These are phyloP conservation scores for Columba janthina DNA, from an alignment of 2,113 vertebrate species.

Conservation along the genomic window DNA sequence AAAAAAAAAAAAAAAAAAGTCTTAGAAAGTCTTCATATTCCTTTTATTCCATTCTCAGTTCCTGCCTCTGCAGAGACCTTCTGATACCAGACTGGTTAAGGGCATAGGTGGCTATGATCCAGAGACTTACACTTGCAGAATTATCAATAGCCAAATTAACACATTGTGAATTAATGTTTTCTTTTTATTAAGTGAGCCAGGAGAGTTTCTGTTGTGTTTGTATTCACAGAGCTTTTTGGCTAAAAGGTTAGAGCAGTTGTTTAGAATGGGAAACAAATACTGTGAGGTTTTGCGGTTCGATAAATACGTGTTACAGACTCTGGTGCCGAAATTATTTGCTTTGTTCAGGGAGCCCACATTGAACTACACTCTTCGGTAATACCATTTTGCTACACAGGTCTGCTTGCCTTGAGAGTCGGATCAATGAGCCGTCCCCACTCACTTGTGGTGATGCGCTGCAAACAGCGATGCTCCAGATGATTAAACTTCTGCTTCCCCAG, in stretches of 20 bases:
- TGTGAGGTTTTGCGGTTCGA: neutral
- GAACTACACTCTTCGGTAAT: neutral
- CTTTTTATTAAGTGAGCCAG: neutral
- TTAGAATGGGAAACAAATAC: neutral
- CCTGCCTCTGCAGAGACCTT: neutral
- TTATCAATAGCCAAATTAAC: neutral
- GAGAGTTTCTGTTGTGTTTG: neutral
- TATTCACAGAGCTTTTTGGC: neutral
- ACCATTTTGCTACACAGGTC: neutral
- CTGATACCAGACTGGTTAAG: neutral
- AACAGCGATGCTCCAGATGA: neutral
- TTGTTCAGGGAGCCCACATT: neutral
- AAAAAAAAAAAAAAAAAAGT: neutral
- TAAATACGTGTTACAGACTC: neutral
- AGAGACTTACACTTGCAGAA: neutral
- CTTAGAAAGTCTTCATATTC: no score
- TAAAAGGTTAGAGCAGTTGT: neutral
- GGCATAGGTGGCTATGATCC: neutral
- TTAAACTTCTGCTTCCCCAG: neutral
- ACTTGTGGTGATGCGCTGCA: neutral
- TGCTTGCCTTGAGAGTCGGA: neutral
- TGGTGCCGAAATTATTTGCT: neutral
- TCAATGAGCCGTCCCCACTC: neutral
- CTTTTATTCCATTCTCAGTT: neutral
- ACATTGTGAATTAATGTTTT: neutral